Base-by-base conservation (phyloP, 2,797 vertebrate genomes). In the Etheostoma nigrum region DNA sequence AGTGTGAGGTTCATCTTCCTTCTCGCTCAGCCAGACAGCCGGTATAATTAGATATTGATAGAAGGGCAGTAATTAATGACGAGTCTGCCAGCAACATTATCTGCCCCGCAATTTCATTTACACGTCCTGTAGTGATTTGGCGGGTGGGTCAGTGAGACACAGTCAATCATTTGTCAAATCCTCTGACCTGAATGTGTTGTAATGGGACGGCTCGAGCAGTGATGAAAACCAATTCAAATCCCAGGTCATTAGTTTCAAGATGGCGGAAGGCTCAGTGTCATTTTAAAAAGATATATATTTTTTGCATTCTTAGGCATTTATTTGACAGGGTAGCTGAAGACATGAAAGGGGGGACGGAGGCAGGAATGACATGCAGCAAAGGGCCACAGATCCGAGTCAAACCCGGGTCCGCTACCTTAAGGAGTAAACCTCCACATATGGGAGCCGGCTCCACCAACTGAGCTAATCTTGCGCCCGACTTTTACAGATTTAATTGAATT, bases 1-100 rank as follows among this genome's bases (percentile, higher is more conserved):
- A 88, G 86, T 72, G 76, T 54, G 64, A 86, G 81, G 74, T 91
- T 86, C 82, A 87, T 91, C 84, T 92, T 87, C 85, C 74, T 81
- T 51, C 71, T 40, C 68, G 75, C 85, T 79, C 83, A 40, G 74
- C 75, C 86, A 83, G 93, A 93, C 93, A 92, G 92, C 84, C 70
- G 30, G 76, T 84, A 92, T 95, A 94, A 95, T 94, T 94, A 92
- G 90, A 91, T 95, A 95, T 95, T 93, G 95, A 95, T 95, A 93
- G 90, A 90, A 82, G 72, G 82, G 70, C 76, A 64, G 90, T 94
- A 95, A 95, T 95, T 94, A 94, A 95, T 93, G 93, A 93, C 79
- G 91, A 88, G 82, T 78, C 88, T 83, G 78, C 83, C 83, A 78
- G 87, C 88, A 76, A 83, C 88, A 91, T 91, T 91, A 91, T 92